These are phyloP conservation scores for Drosophila baimaii DNA, from an alignment of 1,140 invertebrate genomes.

Conservation along the genomic window DNA sequence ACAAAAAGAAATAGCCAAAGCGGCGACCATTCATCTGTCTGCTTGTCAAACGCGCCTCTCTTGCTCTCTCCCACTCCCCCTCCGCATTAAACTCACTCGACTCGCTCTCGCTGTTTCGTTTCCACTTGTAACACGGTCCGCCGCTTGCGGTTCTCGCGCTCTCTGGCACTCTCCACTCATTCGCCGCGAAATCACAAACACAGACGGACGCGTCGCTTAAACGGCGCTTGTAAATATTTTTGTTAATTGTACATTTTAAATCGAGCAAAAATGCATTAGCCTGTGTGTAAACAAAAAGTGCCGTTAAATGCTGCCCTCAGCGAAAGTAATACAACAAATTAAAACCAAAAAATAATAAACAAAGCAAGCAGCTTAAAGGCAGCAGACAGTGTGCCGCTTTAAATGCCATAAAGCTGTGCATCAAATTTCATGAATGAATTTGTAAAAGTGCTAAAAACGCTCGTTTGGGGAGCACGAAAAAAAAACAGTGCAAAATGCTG, in stretches of 20 bases:
- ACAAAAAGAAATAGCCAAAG: constrained; percentile 12
- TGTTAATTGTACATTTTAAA: constrained; percentile 41
- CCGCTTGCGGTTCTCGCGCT: constrained; percentile 35
- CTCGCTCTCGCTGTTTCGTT: constrained; percentile 58
- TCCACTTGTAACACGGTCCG: constrained; percentile 64
- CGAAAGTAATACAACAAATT: constrained; percentile 38
- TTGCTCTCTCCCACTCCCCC: constrained; percentile 38
- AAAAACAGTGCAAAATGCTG: constrained; percentile 46
- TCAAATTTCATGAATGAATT: constrained; percentile 74
- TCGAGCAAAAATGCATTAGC: constrained; percentile 35
- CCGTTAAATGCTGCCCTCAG: constrained; percentile 26
- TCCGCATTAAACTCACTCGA: constrained; percentile 28
- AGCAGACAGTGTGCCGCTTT: constrained; percentile 23
- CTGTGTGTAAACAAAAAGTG: constrained; percentile 32
- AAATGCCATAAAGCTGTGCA: constrained; percentile 40
- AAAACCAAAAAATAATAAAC: constrained; percentile 10
- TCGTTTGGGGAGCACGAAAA: constrained; percentile 8
- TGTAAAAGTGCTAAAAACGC: constrained; percentile 44
- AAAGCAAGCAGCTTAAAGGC: neutral
- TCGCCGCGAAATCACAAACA: constrained; percentile 67
- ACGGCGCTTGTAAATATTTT: constrained; percentile 61
- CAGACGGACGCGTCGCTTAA: constrained; percentile 55
- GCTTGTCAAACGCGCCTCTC: constrained; percentile 50
- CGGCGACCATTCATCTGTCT: constrained; percentile 34
- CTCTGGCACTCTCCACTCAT: constrained; percentile 36